Base-by-base conservation (phyloP, 2,888 invertebrate species). In the Athalia circularis region DNA sequence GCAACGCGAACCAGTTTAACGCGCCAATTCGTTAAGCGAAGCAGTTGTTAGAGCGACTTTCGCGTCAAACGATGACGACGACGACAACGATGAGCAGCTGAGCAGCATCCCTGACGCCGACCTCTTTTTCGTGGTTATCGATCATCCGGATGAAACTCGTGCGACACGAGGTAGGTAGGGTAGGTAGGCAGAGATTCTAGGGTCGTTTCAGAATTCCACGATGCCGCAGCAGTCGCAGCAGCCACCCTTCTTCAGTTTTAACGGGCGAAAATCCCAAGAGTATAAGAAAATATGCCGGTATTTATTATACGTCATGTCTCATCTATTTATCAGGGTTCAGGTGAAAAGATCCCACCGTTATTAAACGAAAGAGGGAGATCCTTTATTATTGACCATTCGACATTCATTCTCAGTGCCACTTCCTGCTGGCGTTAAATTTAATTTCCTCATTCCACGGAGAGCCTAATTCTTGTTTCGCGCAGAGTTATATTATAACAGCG, bases 301-400 rank as follows among this genome's bases (percentile, higher is more conserved):
- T 75, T 75, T 75, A 72, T 72, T 72, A 29, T 29, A 72, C 72
- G 57, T 72, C 72, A 29, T 29, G 72, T 72, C 57, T 72, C 57
- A 72, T 72, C 72, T 57, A 72, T 72, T 72, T 72, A 72, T 72
- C 72, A 59, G 59, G 45, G 29, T 29, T 29, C 29, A 29, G 29
- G n/a, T 47, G 59, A 72, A 59, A 59, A 72, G 72, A 72, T 72
- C 72, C 57, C 72, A 59, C 72, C n/a, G 47, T 45, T 57, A 72
- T 59, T 65, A 13, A n/a, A 4, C 48, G 50, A 1, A 29, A 61
- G 62, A 61, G 72, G 47, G 62, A 50, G 62, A 4, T 50, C 29
- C 43, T 48, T 50, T 50, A 62, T 75, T 75, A 75, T 75, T 75
- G 75, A 64, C 75, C 75, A 75, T 75, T 75, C 75, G 59, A 59